Evolutionary conservation across 2,888 invertebrate species (phyloP).

Genomic region (Acleris cristana): DNA sequence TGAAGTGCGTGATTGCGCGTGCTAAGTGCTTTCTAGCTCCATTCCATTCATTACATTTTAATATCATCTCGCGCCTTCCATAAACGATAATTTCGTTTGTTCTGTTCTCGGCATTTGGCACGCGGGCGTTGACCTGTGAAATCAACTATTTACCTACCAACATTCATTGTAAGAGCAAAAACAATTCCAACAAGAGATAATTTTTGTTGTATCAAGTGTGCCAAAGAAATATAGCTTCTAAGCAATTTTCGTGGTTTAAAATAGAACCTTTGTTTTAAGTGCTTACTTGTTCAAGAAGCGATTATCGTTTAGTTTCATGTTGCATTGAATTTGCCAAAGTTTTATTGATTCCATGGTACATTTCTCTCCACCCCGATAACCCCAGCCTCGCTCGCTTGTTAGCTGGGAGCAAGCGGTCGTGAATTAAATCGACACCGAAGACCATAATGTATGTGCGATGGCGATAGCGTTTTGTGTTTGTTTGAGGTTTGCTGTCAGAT

Average conservation of each 20-base stretch:
- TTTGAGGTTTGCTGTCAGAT: conserved; percentile 67
- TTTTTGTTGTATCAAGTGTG: conserved; percentile 46
- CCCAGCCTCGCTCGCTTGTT: conserved; percentile 27
- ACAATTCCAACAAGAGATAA: conserved; percentile 49
- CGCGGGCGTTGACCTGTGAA: conserved; percentile 69
- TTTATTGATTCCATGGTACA: conserved; percentile 2
- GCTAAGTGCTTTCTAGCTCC: conserved; percentile 48
- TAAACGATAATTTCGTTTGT: conserved; percentile 59
- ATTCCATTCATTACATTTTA: conserved; percentile 52
- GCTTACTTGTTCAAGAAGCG: too few species aligned
- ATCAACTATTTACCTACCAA: conserved; percentile 66
- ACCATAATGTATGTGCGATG: conserved; percentile 35
- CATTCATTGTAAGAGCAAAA: conserved; percentile 53
- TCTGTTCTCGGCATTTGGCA: conserved; percentile 72
- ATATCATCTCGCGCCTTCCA: conserved; percentile 51
- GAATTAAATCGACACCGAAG: conserved; percentile 37
- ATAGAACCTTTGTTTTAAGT: conserved; percentile 9
- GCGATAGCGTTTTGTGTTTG: conserved; percentile 49
- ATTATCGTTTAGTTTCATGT: too few species aligned
- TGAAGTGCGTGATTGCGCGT: conserved; percentile 33
- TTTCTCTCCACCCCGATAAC: conserved; percentile 25
- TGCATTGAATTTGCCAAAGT: not conserved
- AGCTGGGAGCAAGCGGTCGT: conserved; percentile 28
- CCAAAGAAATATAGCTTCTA: conserved; percentile 35
- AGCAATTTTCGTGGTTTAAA: conserved; percentile 7